Conservation (phyloP, 2,113 vertebrate genomes). For the Arvicanthis niloticus region DNA sequence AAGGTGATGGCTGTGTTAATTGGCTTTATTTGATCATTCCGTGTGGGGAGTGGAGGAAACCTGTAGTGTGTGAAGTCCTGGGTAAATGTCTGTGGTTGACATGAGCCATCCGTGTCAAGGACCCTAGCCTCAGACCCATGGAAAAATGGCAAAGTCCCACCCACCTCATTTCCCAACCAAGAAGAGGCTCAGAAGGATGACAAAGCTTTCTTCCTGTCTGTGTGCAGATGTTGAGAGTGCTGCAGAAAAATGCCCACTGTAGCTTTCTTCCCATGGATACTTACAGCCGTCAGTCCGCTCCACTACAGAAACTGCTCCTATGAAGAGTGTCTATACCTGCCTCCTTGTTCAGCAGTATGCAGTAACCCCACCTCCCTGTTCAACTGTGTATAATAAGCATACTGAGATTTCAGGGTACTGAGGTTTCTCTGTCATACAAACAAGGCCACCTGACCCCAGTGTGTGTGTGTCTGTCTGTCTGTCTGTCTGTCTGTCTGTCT, state of each 20-base stretch:
- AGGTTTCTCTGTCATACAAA: not conserved
- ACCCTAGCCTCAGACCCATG: not conserved
- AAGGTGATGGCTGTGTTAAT: not conserved
- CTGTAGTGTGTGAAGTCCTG: not conserved
- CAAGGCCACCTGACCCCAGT: not conserved
- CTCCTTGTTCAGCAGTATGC: not conserved
- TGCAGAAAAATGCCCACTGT: not conserved
- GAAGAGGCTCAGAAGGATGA: not conserved
- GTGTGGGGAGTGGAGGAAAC: not conserved
- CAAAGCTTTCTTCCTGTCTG: not conserved
- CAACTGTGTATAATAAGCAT: not conserved
- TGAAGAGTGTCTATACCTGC: not conserved
- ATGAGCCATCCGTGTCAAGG: not conserved
- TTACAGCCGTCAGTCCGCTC: not conserved
- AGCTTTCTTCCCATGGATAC: not conserved
- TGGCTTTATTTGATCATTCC: not conserved
- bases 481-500: not conserved
- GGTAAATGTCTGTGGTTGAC: not conserved
- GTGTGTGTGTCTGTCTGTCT: not conserved
- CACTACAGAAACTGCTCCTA: not conserved
- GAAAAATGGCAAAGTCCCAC: not conserved
- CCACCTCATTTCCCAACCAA: not conserved
- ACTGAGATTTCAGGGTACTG: not conserved
- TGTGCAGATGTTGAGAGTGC: not conserved
- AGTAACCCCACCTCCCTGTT: not conserved